These are phyloP conservation scores for Helleia helle DNA, from an alignment of 2,888 invertebrate genomes.

Conservation along the genomic window DNA sequence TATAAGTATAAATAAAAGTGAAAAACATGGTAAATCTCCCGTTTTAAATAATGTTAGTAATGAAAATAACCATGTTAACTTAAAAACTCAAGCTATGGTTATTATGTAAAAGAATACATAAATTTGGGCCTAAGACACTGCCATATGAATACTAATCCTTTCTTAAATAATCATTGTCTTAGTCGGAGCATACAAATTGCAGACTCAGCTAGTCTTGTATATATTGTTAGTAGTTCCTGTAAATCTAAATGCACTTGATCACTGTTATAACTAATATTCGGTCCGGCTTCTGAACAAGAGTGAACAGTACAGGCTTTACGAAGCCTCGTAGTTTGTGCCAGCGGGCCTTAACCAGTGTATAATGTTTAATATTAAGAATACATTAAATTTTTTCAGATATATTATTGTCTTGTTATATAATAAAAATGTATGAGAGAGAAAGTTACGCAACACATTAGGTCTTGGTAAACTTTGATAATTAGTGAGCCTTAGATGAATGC, in stretches of 20 bases:
- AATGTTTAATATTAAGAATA: conserved; percentile 69
- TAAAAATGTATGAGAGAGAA: conserved; percentile 67
- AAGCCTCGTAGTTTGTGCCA: conserved; percentile 47
- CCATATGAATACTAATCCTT: too few relatives aligned
- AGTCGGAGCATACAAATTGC: too few relatives aligned
- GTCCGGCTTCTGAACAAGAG: conserved; percentile 42
- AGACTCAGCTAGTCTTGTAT: neutral
- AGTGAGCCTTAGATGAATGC: conserved; percentile 62
- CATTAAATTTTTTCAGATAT: conserved; percentile 73
- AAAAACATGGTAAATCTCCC: too few relatives aligned
- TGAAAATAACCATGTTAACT: too few relatives aligned
- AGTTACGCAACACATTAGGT: conserved; percentile 54
- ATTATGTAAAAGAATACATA: too few relatives aligned
- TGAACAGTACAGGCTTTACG: conserved; percentile 5
- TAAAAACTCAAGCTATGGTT: too few relatives aligned
- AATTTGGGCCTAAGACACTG: too few relatives aligned
- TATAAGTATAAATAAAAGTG: too few relatives aligned
- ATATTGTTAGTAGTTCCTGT: too few relatives aligned
- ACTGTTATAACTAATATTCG: conserved; percentile 9
- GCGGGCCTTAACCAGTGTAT: conserved; percentile 65
- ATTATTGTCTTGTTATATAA: conserved; percentile 75
- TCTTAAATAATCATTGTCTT: too few relatives aligned
- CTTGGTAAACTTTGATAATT: conserved; percentile 55
- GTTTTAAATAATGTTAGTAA: too few relatives aligned
- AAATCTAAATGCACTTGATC: too few relatives aligned